Evolutionary conservation across 2,888 invertebrate genomes (phyloP).

Genomic region (Scaptomyza parva): DNA sequence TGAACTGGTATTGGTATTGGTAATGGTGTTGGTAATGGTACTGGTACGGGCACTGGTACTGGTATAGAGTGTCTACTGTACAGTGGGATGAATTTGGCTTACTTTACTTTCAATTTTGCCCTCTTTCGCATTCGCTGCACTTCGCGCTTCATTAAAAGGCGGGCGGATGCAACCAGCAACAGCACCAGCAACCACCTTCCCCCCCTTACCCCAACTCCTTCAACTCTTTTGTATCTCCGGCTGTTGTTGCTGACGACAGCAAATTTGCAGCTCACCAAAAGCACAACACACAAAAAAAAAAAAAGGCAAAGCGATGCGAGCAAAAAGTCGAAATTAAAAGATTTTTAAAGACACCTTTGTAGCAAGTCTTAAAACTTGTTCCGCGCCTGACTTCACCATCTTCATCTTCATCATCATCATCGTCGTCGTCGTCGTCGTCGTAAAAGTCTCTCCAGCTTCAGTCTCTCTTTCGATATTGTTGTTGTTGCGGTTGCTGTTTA

Average conservation of each 20-base stretch:
- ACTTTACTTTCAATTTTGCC: slow-evolving; percentile 65
- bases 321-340: slow-evolving; percentile 79
- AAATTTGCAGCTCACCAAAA: slow-evolving; percentile 71
- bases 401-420: slow-evolving; percentile 55
- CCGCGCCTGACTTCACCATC: slow-evolving; percentile 66
- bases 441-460: slow-evolving; percentile 29
- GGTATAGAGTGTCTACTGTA: slow-evolving; percentile 20
- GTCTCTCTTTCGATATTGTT: slow-evolving; percentile 23
- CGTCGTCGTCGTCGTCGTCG: slow-evolving; percentile 47
- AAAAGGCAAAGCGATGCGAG: slow-evolving; percentile 24
- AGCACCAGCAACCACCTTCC: slow-evolving; percentile 15
- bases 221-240: background rate
- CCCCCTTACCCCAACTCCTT: background rate
- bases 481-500: slow-evolving; percentile 35
- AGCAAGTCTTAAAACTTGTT: slow-evolving; percentile 81
- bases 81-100: slow-evolving; percentile 62
- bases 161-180: slow-evolving; percentile 74
- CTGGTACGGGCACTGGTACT: too few relatives aligned
- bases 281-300: slow-evolving; percentile 15
- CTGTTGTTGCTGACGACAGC: slow-evolving; percentile 66
- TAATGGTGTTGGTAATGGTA: slow-evolving; percentile 7
- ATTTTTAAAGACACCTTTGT: slow-evolving; percentile 80
- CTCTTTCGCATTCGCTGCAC: slow-evolving; percentile 79
- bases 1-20: slow-evolving; percentile 10
- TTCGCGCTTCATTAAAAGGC: slow-evolving; percentile 85